Evolutionary conservation across 2,888 invertebrate species (phyloP), one percentile per base, ranked within the genome.

Genomic region (Tuta absoluta): DNA sequence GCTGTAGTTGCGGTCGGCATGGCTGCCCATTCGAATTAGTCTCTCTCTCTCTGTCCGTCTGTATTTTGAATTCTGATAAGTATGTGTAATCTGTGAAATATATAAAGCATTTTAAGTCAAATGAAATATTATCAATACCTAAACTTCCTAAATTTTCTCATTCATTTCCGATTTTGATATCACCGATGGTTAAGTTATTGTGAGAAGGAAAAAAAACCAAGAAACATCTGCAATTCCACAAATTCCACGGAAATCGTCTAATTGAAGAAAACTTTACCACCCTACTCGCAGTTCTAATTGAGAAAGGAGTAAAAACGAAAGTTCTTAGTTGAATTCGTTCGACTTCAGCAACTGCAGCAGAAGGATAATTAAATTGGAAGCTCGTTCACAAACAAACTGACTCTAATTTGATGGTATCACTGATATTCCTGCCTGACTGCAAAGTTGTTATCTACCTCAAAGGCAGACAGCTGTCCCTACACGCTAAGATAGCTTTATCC

Each of bases 341-440:
- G 28, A 60, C 65, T 65, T 61, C 63, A 62, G 63, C 59, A 69
- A 74, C 70, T 72, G 74, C 70, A 72, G 67, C 71, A 70, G 66
- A 71, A 67, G 66, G 71, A 77, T 85, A 85, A 85, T 85, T 82
- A 82, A 83, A 83, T 85, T 80, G 81, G 76, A 78, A 79, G 77
- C 76, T 79, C 75, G 80, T 80, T 79, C 72, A 74, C 77, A 78
- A 80, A 80, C 79, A 78, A 78, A 82, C 80, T 80, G 77, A 80
- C 77, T 81, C 78, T 84, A 84, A 84, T 81, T 82, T 81, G 79
- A 84, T 85, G 84, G 84, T 84, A 81, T 80, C 81, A 80, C 72
- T 75, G 74, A 72, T 75, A 76, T 68, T 75, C 73, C 73, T 82
- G 81, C 82, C 83, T 45, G 45, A n/a, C 45, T 17, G 5, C n/a